Conservation (phyloP, 2,113 vertebrate species). For the Crypturellus undulatus region DNA sequence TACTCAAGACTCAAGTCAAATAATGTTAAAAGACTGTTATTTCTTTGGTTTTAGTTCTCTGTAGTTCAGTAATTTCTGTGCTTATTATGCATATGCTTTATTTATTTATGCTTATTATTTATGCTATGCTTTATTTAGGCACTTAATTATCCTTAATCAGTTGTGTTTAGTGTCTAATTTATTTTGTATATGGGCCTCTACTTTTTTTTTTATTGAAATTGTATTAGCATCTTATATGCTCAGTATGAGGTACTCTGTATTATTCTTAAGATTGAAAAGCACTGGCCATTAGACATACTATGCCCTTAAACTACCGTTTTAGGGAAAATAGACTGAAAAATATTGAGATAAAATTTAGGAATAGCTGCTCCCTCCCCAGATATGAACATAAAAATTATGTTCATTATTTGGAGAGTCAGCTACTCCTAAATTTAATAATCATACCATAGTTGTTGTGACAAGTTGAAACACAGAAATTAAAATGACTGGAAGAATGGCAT, state of each 20-base stretch:
- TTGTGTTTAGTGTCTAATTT: neutral
- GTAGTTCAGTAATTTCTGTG: neutral
- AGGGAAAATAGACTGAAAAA: too few relatives aligned
- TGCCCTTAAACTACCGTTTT: neutral
- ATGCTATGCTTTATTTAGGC: neutral
- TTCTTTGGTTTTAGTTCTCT: neutral
- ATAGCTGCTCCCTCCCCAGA: too few relatives aligned
- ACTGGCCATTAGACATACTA: neutral
- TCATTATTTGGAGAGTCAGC: too few relatives aligned
- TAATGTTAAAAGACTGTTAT: neutral
- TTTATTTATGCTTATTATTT: neutral
- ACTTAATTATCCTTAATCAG: neutral
- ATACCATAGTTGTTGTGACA: neutral
- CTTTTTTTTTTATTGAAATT: neutral
- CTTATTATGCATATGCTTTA: neutral
- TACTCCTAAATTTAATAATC: too few relatives aligned
- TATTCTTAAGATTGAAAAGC: neutral
- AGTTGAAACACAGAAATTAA: neutral
- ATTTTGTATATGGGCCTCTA: neutral
- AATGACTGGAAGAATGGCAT: neutral
- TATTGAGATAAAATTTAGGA: too few relatives aligned
- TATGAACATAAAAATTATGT: too few relatives aligned
- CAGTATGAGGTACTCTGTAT: neutral
- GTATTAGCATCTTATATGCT: neutral
- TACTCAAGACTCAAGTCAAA: slow-evolving; percentile 7